A percentile compares a stretch with the other conserved stretches of the same genome.
Evolutionary conservation across 2,797 vertebrate species (phyloP).

Genomic region (Pseudocheirus occidentalis): DNA sequence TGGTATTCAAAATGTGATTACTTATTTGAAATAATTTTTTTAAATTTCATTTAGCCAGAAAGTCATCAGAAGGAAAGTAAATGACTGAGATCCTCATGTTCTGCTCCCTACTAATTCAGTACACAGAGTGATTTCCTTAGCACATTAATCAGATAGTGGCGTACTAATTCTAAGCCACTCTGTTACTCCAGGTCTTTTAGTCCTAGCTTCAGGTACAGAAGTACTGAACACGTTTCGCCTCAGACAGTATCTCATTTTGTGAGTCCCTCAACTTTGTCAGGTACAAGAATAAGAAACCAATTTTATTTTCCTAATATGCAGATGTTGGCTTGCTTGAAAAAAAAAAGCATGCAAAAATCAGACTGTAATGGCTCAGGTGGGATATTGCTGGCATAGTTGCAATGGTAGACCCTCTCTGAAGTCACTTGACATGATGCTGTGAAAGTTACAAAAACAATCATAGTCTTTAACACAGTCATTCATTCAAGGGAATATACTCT

Average conservation of each 20-base stretch:
- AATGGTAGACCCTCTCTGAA: not conserved
- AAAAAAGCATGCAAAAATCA: not conserved
- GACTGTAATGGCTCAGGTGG: no score
- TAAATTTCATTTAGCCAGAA: conserved; percentile 25
- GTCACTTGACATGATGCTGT: not conserved
- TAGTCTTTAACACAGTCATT: not conserved
- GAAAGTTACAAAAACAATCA: not conserved
- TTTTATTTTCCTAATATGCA: not conserved
- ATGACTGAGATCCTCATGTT: not conserved
- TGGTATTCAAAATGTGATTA: conserved; percentile 14
- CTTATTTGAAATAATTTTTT: conserved; percentile 10
- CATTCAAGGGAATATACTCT: not conserved
- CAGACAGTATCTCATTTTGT: not conserved
- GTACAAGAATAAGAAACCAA: not conserved
- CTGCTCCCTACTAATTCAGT: conserved; percentile 2
- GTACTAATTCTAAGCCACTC: not conserved
- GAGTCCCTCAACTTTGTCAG: not conserved
- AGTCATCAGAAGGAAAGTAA: conserved; percentile 14
- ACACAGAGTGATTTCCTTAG: not conserved
- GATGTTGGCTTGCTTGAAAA: not conserved
- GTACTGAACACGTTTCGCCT: not conserved
- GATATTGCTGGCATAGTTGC: not conserved
- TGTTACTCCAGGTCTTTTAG: not conserved
- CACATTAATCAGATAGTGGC: not conserved
- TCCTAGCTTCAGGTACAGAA: not conserved